These are phyloP conservation scores for Holcopasites calliopsidis DNA, from an alignment of 1,140 invertebrate species.

Conservation along the genomic window DNA sequence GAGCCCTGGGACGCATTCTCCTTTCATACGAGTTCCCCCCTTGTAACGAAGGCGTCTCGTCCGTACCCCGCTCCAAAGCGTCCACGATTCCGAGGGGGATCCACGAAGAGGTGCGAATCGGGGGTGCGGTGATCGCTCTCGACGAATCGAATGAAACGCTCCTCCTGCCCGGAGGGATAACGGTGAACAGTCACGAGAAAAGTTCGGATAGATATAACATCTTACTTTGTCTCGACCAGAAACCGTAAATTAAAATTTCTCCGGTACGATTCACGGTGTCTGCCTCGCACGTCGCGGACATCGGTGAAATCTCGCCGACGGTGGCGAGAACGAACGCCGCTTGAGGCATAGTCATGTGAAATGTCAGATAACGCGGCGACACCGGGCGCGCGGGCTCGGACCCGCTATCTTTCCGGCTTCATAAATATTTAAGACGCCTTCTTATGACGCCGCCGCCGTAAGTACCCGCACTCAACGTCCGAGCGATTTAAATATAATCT, in stretches of 20 bases:
- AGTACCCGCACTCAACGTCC: conserved; percentile 35
- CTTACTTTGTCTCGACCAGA: no score
- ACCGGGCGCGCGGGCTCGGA: background rate
- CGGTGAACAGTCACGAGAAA: no score
- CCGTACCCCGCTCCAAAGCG: no score
- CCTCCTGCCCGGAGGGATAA: no score
- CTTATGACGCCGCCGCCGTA: conserved; percentile 50
- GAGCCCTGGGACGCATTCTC: conserved; percentile 1
- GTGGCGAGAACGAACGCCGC: background rate
- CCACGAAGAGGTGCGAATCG: conserved; percentile 55
- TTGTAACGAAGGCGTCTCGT: no score
- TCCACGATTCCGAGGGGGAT: conserved; percentile 3
- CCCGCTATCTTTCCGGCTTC: conserved; percentile 56
- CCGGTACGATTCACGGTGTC: background rate
- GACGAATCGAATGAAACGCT: conserved; percentile 10
- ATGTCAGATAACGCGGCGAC: conserved; percentile 53
- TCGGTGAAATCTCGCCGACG: conserved; percentile 19
- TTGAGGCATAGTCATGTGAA: conserved; percentile 30
- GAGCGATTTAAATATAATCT: conserved; percentile 68
- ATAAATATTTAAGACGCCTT: conserved; percentile 69
- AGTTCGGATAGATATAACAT: no score
- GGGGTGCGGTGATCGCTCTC: conserved; percentile 37
- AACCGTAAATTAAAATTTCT: background rate
- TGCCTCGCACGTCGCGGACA: conserved; percentile 21
- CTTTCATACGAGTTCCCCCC: conserved; percentile 43